Base-by-base conservation (phyloP, 2,888 invertebrate species). In the Frankliniella intonsa region DNA sequence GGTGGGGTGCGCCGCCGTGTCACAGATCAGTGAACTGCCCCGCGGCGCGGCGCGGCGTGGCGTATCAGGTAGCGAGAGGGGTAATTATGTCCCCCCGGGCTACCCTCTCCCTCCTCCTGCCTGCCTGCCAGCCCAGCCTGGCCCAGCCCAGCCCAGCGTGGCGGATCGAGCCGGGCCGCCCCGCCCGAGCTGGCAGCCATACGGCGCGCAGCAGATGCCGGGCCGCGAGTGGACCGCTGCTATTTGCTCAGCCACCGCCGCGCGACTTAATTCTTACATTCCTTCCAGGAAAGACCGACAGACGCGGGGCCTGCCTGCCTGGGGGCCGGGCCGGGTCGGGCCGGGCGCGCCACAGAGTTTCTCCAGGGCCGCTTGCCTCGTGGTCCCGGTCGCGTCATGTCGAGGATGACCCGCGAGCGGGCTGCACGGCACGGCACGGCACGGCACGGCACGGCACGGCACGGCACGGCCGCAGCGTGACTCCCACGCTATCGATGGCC, bases 281-380 rank as follows among this genome's bases (percentile, higher is more conserved):
- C 69, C 69, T 76, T 76, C 69, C 69, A 76, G 12, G 69, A 76
- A 76, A 76, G 25, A 76, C 69, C 10, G 69, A 25, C 69, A 76
- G 69, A 76, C 22, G 25, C 12, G 69, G 0, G 5, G 62, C 62
- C 62, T 62, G 62, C 11, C n/a, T 55, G 55, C 55, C 14, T 2
- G 55, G 2, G 62, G 0, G 7, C 19, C 62, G 14, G 62, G 14
- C 19, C 17, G 62, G 14, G 19, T 12, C 55, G 62, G 19, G 17
- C 62, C 1, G 14, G 7, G 62, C 62, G 3, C 62, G 14, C 12
- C 11, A 14, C 0, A 62, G 62, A 62, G 38, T 38, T 38, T 38
- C 38, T 38, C 38, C n/a, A n/a, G n/a, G n/a, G n/a, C 5, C 38
- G 38, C 3, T 38, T 2, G 38, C 38, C 3, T 38, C 38, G 5